phyloP scores from a whole-genome alignment of 1,140 invertebrate genomes.

The Papilio helenus region DNA sequence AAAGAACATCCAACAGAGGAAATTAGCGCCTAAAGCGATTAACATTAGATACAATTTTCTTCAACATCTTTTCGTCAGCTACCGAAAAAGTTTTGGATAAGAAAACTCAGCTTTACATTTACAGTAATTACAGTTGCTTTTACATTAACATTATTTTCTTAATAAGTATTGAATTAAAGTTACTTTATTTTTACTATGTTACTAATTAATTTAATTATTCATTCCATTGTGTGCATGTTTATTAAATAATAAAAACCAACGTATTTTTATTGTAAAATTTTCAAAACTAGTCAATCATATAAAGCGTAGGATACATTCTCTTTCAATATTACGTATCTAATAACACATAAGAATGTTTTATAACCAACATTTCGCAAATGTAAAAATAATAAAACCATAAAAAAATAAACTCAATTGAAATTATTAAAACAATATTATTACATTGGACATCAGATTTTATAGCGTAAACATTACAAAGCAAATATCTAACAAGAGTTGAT shows the following conservation, averaged over 20 bases:
- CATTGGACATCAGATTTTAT: no score
- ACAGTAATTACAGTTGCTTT: slow-evolving; percentile 64
- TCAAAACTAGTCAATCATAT: neutral
- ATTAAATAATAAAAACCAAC: slow-evolving; percentile 56
- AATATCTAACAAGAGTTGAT: neutral
- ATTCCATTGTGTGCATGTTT: slow-evolving; percentile 74
- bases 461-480: neutral
- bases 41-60: slow-evolving; percentile 55
- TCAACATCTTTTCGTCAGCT: slow-evolving; percentile 74
- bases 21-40: slow-evolving; percentile 54
- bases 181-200: slow-evolving; percentile 74
- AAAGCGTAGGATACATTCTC: neutral
- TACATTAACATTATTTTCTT: slow-evolving; percentile 56
- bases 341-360: neutral
- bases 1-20: slow-evolving; percentile 55
- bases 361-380: no score
- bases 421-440: no score
- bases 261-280: neutral
- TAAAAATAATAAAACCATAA: no score
- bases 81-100: slow-evolving; percentile 69
- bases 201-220: slow-evolving; percentile 82
- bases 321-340: neutral
- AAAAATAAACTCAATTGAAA: neutral
- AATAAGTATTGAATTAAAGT: slow-evolving; percentile 81
- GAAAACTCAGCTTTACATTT: slow-evolving; percentile 66